Percentiles rank a stretch among this genome's conserved stretches.
Evolutionary conservation across 2,888 invertebrate species (phyloP).

Genomic region (Cerastoderma edule): DNA sequence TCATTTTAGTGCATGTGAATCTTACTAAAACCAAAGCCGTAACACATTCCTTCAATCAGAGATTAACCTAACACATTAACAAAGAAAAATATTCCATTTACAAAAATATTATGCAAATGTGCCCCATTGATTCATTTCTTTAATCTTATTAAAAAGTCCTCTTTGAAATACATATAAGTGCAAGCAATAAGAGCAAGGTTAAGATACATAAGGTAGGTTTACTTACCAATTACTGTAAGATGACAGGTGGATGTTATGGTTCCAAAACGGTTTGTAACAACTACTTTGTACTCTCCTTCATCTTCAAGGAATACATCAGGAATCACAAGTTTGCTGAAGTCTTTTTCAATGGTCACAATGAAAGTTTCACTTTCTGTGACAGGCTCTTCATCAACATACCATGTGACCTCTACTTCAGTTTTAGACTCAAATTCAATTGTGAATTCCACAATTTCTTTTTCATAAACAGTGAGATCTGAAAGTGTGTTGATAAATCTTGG

Average conservation of each 20-base stretch:
- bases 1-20: no score
- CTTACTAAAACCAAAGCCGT: no score
- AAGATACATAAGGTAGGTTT: no score
- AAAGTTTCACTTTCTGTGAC: constrained; percentile 84
- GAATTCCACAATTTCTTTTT: constrained; percentile 55
- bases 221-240: constrained; percentile 81
- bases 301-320: constrained; percentile 79
- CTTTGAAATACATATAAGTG: neutral
- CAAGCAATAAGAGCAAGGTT: neutral
- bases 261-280: constrained; percentile 81
- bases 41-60: no score
- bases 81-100: no score
- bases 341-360: constrained; percentile 67
- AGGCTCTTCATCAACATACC: constrained; percentile 86
- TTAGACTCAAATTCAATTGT: constrained; percentile 59
- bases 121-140: no score
- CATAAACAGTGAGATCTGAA: constrained; percentile 51
- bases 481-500: constrained; percentile 57
- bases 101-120: no score
- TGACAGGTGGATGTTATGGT: constrained; percentile 79
- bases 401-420: constrained; percentile 80
- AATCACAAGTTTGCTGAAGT: constrained; percentile 82
- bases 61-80: no score
- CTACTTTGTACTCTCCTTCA: constrained; percentile 82
- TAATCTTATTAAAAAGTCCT: no score